A percentile compares a stretch with the other conserved stretches of the same genome.
phyloP scores from a whole-genome alignment of 2,113 vertebrate species.

The Hirundichthys speculiger region DNA sequence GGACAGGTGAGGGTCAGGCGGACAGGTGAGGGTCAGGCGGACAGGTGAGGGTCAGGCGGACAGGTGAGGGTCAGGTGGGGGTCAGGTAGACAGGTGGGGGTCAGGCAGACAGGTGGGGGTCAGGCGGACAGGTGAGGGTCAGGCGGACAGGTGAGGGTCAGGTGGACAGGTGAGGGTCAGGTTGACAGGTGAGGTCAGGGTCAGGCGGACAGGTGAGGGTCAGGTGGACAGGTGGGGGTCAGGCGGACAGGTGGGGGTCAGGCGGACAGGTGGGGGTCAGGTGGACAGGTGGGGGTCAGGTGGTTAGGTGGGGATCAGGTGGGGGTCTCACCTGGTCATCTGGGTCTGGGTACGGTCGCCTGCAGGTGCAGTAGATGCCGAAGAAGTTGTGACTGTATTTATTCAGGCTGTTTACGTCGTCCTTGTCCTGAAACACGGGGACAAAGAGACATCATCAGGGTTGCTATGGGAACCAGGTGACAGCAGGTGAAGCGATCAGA shows the following conservation, averaged over 20 bases:
- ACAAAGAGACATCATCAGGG: constrained; percentile 9
- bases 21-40: no score
- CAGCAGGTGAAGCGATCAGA: neutral
- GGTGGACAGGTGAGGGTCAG: neutral
- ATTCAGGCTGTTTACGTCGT: constrained; percentile 87
- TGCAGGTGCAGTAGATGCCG: constrained; percentile 93
- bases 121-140: no score
- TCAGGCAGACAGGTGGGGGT: neutral
- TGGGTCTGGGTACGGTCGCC: constrained; percentile 96
- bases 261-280: neutral
- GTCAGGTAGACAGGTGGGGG: constrained; percentile 1
- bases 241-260: no score
- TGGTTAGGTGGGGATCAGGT: neutral
- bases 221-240: neutral
- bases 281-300: neutral
- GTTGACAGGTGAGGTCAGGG: no score
- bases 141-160: constrained; percentile 1
- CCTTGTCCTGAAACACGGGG: constrained; percentile 89
- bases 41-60: neutral
- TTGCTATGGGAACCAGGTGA: neutral
- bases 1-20: no score
- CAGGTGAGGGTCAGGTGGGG: no score
- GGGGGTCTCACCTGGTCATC: constrained; percentile 90
- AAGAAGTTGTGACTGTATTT: constrained; percentile 98
- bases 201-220: neutral